Conservation (phyloP, 2,113 vertebrate species). For the Speoplatyrhinus poulsoni region DNA sequence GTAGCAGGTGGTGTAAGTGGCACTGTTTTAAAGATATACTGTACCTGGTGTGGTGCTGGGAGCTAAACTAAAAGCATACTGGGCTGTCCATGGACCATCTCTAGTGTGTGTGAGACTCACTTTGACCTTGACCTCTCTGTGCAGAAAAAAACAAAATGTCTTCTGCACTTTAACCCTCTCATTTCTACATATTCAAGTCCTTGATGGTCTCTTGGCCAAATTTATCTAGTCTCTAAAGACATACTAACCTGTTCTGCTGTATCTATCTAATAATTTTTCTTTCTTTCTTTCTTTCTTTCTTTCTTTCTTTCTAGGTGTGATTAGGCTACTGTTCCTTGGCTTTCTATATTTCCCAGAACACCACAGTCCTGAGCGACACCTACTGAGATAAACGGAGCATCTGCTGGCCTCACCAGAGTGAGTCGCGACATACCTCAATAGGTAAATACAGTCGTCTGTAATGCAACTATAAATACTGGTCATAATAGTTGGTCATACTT, state of each 20-base stretch:
- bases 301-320: slow-evolving; percentile 44
- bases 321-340: slow-evolving; percentile 13
- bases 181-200: slow-evolving; percentile 1
- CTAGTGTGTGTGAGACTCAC: slow-evolving; percentile 36
- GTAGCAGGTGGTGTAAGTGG: neutral
- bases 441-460: slow-evolving; percentile 41
- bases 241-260: too few species aligned
- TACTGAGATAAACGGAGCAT: slow-evolving; percentile 23
- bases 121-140: slow-evolving; percentile 28
- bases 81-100: slow-evolving; percentile 25
- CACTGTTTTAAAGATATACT: neutral
- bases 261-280: too few species aligned
- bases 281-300: slow-evolving; percentile 13
- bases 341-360: slow-evolving; percentile 12
- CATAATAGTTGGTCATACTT: too few species aligned
- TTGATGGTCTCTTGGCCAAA: neutral
- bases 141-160: slow-evolving; percentile 2
- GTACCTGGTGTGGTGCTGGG: neutral
- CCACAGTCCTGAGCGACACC: neutral
- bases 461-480: neutral
- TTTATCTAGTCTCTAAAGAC: neutral
- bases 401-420: slow-evolving; percentile 27
- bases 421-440: slow-evolving; percentile 35
- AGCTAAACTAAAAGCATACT: slow-evolving; percentile 21
- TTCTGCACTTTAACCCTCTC: slow-evolving; percentile 6